Evolutionary conservation across 1,140 invertebrate genomes (phyloP).

Genomic region (Polypedilum vanderplanki): DNA sequence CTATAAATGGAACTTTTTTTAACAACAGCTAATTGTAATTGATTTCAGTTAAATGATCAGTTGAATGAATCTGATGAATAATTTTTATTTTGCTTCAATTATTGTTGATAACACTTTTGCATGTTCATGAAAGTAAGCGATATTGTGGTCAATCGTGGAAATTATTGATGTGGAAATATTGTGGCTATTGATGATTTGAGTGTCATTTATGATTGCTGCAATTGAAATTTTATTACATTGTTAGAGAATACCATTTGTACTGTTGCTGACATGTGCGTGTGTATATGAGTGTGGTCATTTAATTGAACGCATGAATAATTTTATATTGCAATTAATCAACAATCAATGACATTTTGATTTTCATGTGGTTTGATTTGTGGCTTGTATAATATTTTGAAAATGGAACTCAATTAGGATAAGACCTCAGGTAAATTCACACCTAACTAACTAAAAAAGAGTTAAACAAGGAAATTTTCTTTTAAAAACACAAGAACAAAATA

Average conservation of each 20-base stretch:
- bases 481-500: not conserved
- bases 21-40: not conserved
- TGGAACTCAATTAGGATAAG: not conserved
- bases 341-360: not conserved
- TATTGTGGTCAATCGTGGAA: constrained; percentile 2
- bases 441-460: not conserved
- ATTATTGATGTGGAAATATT: constrained; percentile 7
- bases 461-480: not conserved
- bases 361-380: not conserved
- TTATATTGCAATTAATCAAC: constrained; percentile 5
- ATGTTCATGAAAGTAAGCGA: not conserved
- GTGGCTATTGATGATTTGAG: not conserved
- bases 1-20: no score
- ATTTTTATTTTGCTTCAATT: not conserved
- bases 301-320: not conserved
- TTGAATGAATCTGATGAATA: not conserved
- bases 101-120: not conserved
- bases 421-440: not conserved
- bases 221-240: no score
- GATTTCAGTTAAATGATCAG: not conserved
- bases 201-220: no score
- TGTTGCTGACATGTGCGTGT: no score
- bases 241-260: no score
- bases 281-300: not conserved
- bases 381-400: not conserved